Evolutionary conservation across 2,113 vertebrate species (phyloP), one percentile per base, ranked within the genome.

Genomic region (Scolopax mira): DNA sequence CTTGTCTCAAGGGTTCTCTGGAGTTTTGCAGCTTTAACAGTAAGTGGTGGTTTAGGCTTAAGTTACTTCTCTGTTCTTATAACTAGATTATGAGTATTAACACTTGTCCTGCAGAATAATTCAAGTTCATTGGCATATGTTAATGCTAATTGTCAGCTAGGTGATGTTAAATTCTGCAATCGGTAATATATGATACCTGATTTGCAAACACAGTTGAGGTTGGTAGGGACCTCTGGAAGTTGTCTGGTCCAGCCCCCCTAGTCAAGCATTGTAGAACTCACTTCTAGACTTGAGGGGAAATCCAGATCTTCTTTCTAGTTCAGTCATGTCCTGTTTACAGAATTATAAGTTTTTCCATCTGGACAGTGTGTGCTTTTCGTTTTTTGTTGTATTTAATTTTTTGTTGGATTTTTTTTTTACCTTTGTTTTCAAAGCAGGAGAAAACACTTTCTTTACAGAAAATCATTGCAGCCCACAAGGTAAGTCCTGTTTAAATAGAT

Each of bases 201-300:
- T 30, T 10, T 69, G 10, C n/a, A 83, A 37, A 57, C 19, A 9
- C 13, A 30, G 18, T 3, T 64, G 54, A 35, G 35, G 33, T 46
- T 79, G 49, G 10, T 79, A 46, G 37, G 28, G 33, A 57, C 22
- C 33, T 77, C 44, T 64, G 57, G 48, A 80, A 28, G 39, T 70
- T 0, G 0, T 49, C 41, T 77, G 12, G 58, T 44, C 27, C 41
- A 67, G 28, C 7, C 19, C 9, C 5, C 3, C n/a, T 28, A 3
- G n/a, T 52, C 30, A 33, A 25, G 21, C n/a, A 39, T 5, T 46
- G 27, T 24, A 41, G 33, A 79, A 48, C 12, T 74, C 12, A 4
- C 14, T 49, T n/a, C 6, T 42, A 57, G 51, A 31, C 30, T 52
- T 13, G 18, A 64, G 35, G 24, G 21, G 27, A 19, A 90, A 46